phyloP scores from a whole-genome alignment of 1,140 invertebrate species.

The Lysiphlebus fabarum region DNA sequence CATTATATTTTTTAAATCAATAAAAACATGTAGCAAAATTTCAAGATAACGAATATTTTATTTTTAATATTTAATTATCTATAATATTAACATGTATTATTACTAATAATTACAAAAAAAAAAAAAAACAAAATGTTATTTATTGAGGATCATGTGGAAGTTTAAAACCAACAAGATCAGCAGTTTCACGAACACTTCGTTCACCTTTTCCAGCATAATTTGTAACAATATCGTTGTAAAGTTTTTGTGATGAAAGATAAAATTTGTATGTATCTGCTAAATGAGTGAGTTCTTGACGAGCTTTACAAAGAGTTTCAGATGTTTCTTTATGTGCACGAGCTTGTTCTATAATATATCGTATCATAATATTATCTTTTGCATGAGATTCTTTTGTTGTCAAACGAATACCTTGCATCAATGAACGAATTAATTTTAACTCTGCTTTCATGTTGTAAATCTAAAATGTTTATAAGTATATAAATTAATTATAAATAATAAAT shows the following conservation, averaged over 20 bases:
- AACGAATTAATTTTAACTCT: conserved; percentile 56
- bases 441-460: conserved; percentile 47
- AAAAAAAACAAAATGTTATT: conserved; percentile 22
- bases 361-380: conserved; percentile 59
- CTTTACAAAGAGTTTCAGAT: conserved; percentile 76
- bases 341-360: conserved; percentile 68
- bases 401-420: conserved; percentile 44
- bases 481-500: no score
- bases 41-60: no score
- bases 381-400: conserved; percentile 39
- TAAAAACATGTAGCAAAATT: no score
- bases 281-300: conserved; percentile 70
- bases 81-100: no score
- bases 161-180: conserved; percentile 80
- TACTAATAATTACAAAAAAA: no score
- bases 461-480: no score
- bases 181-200: conserved; percentile 70
- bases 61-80: no score
- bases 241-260: conserved; percentile 67
- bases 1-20: no score
- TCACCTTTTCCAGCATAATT: conserved; percentile 76
- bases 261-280: conserved; percentile 71
- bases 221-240: conserved; percentile 66
- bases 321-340: conserved; percentile 72
- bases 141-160: conserved; percentile 76